Evolutionary conservation across 2,797 vertebrate species (phyloP).

Genomic region (Pygocentrus nattereri): DNA sequence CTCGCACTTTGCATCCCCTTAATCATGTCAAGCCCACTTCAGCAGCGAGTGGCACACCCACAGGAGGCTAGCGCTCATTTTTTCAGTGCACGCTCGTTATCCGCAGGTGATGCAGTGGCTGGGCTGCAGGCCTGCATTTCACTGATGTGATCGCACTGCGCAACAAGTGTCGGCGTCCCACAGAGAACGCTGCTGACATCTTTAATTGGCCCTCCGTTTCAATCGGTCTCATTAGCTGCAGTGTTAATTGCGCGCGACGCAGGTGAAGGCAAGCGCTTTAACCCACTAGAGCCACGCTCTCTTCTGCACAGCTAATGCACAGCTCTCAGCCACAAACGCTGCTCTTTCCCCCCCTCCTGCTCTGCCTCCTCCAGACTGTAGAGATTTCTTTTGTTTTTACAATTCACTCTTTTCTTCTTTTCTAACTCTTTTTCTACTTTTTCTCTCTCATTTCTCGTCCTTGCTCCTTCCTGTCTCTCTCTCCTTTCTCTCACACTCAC

Average conservation of each 20-base stretch:
- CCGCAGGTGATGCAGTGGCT: slow-evolving; percentile 11
- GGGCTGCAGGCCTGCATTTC: slow-evolving; percentile 42
- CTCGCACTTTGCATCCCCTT: slow-evolving; percentile 26
- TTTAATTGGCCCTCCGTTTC: slow-evolving; percentile 69
- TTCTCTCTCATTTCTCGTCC: no score
- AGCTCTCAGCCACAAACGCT: neutral
- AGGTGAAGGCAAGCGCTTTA: slow-evolving; percentile 52
- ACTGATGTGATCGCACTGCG: slow-evolving; percentile 9
- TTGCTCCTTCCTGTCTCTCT: no score
- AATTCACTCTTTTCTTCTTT: neutral
- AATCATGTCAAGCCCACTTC: slow-evolving; percentile 45
- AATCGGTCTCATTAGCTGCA: slow-evolving; percentile 58
- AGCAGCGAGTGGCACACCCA: slow-evolving; percentile 20
- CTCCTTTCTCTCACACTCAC: no score
- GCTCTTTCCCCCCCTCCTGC: neutral
- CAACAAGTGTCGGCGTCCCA: slow-evolving; percentile 18
- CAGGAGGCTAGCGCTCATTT: slow-evolving; percentile 14
- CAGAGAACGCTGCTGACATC: slow-evolving; percentile 58
- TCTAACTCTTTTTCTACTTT: no score
- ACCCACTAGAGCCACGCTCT: neutral
- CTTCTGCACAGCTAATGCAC: neutral
- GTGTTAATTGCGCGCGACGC: slow-evolving; percentile 54
- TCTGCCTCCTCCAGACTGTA: neutral
- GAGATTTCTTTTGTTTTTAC: no score
- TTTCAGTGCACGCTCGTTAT: neutral